Conservation (phyloP, 2,888 invertebrate species). For the Cephus runcator region DNA sequence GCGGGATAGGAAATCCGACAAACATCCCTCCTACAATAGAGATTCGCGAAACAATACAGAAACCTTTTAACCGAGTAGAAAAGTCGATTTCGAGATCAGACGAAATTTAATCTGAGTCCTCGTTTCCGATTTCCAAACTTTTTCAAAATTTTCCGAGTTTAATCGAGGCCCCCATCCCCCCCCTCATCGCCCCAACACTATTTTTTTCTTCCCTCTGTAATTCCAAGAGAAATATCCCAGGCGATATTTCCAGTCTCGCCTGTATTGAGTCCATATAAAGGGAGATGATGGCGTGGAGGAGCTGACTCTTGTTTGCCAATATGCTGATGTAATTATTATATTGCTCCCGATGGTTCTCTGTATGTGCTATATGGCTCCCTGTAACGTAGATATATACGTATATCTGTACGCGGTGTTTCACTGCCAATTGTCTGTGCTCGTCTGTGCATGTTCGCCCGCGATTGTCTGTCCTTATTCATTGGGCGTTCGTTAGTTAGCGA, state of each 20-base stretch:
- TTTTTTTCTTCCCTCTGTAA: slow-evolving; percentile 15
- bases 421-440: too few species aligned
- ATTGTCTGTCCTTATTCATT: too few species aligned
- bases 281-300: background rate
- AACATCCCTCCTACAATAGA: background rate
- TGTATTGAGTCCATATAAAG: background rate
- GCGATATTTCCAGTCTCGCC: too few species aligned
- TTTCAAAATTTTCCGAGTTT: background rate
- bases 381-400: too few species aligned
- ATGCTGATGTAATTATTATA: slow-evolving; percentile 67
- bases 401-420: too few species aligned
- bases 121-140: too few species aligned
- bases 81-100: slow-evolving; percentile 26
- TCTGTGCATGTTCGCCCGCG: too few species aligned
- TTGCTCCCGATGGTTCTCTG: slow-evolving; percentile 41
- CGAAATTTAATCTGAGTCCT: slow-evolving; percentile 29
- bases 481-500: too few species aligned
- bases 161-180: too few species aligned
- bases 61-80: slow-evolving; percentile 14
- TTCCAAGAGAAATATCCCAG: too few species aligned
- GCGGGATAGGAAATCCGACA: too few species aligned
- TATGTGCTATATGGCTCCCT: background rate
- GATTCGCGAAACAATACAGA: slow-evolving; percentile 33
- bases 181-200: slow-evolving; percentile 13
- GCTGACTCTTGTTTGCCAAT: slow-evolving; percentile 64